Evolutionary conservation across 2,888 invertebrate species (phyloP), one percentile per base, ranked within the genome.

Genomic region (Melanargia galathea): DNA sequence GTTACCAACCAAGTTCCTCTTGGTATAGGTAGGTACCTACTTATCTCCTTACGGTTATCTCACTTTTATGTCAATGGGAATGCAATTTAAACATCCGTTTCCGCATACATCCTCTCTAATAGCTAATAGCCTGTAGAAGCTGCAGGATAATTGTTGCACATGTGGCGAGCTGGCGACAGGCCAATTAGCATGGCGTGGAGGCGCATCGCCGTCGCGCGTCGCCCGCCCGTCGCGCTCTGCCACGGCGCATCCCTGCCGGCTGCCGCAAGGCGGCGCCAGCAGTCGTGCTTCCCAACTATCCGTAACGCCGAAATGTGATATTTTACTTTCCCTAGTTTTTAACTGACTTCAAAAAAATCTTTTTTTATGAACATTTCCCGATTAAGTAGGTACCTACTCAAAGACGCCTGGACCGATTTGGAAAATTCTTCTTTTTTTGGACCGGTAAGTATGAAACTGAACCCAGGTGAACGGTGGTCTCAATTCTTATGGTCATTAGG

Each of bases 21-120:
- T 33, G 10, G 10, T 10, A 11, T 11, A 8, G n/a, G 18, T 16
- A 16, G 16, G 40, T 43, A 18, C 10, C 43, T 43, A 16, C 18
- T 11, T 60, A 77, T 78, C 40, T 43, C 33, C 16, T 56, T 26
- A 16, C 43, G 33, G 81, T 81, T 79, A 80, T 77, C 76, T 77
- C 78, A 77, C 83, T 87, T 90, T 87, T 90, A 90, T 90, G 90
- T 86, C 71, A 74, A 77, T 71, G 77, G 75, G 86, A 85, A 86
- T 84, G 87, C 88, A 85, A 89, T 90, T 90, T 84, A 87, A 89
- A 90, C 90, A 90, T 91, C 90, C 91, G 90, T 87, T 91, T 91
- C 90, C 90, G 90, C 83, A 88, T 83, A 81, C 84, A 87, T 81
- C 81, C 78, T 77, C 76, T 79, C 84, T 90, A 90, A 90, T 90